These are phyloP conservation scores for Yoshiicerus persimilis DNA, from an alignment of 1,140 invertebrate species.

Conservation along the genomic window DNA sequence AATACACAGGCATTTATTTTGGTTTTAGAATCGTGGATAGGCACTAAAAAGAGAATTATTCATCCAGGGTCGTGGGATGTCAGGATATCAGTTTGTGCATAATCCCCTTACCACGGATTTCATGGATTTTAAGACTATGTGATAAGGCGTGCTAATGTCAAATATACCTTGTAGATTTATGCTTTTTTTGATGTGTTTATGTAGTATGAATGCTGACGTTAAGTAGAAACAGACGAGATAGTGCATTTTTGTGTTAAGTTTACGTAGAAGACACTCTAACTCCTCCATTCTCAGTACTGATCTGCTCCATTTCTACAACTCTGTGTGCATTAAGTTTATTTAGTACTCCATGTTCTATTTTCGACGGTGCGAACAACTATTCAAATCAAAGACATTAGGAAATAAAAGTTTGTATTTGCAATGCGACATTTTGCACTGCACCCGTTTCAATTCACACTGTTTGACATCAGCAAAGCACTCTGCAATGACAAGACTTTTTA, in stretches of 20 bases:
- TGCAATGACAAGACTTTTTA: neutral
- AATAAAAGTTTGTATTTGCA: neutral
- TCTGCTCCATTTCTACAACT: neutral
- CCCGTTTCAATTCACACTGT: neutral
- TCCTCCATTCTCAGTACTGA: neutral
- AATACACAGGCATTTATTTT: neutral
- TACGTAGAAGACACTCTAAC: neutral
- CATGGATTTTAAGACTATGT: neutral
- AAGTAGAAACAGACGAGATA: neutral
- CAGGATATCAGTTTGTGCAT: neutral
- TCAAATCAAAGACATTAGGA: neutral
- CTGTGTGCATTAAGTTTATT: neutral
- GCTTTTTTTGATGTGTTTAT: neutral
- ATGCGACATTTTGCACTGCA: neutral
- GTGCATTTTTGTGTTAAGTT: neutral
- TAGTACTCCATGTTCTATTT: neutral
- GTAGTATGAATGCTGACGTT: neutral
- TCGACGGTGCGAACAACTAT: no score
- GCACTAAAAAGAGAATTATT: neutral
- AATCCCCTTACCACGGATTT: neutral
- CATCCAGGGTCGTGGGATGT: neutral
- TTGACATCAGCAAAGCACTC: neutral
- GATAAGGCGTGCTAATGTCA: neutral
- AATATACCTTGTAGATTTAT: neutral
- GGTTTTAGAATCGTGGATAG: neutral